These are phyloP conservation scores for Apocrypta bakeri DNA, from an alignment of 1,140 invertebrate genomes.

Conservation along the genomic window DNA sequence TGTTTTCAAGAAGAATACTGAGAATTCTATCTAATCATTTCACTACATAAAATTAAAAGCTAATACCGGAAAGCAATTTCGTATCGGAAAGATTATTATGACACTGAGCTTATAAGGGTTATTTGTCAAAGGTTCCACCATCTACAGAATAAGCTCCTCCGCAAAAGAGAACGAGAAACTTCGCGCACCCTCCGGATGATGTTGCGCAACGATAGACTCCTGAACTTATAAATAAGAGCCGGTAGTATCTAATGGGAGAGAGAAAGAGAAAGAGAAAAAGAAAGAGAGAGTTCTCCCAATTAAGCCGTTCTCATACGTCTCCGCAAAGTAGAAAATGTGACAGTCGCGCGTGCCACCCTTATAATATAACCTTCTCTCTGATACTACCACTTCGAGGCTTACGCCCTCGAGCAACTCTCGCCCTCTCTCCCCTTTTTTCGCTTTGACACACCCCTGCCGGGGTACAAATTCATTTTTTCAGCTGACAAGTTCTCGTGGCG, in stretches of 20 bases:
- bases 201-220: constrained; percentile 62
- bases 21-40: too few relatives aligned
- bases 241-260: neutral
- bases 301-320: constrained; percentile 71
- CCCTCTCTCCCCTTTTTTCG: constrained; percentile 52
- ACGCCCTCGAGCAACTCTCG: constrained; percentile 16
- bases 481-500: constrained; percentile 23
- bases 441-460: constrained; percentile 16
- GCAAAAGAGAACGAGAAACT: constrained; percentile 16
- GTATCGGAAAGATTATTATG: constrained; percentile 62
- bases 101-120: constrained; percentile 71
- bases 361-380: constrained; percentile 32
- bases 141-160: neutral
- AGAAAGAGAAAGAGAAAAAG: too few relatives aligned
- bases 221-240: constrained; percentile 72
- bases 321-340: constrained; percentile 72
- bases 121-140: constrained; percentile 66
- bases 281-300: constrained; percentile 61
- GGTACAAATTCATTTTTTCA: neutral
- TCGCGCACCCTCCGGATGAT: constrained; percentile 44
- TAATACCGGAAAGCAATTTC: constrained; percentile 40
- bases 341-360: constrained; percentile 57
- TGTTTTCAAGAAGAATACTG: too few relatives aligned
- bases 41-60: constrained; percentile 31
- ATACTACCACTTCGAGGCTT: constrained; percentile 8